These are phyloP conservation scores for Apis cerana DNA, from an alignment of 1,140 invertebrate species.

Conservation along the genomic window DNA sequence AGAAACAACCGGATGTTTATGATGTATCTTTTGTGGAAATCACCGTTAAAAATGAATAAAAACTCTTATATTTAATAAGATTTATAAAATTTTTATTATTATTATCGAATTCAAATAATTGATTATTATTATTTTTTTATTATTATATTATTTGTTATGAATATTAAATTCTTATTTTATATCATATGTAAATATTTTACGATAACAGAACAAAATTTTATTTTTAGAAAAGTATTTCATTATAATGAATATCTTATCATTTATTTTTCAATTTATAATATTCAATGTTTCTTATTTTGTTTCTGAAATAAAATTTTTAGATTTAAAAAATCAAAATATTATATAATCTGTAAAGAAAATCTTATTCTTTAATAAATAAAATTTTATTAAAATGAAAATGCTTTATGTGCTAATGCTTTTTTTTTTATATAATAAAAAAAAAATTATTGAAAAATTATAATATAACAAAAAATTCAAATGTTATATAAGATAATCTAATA, in stretches of 20 bases:
- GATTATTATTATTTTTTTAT: not conserved
- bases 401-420: too few relatives aligned
- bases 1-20: constrained; percentile 69
- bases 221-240: not conserved
- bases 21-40: constrained; percentile 51
- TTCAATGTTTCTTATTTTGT: not conserved
- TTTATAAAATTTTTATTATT: not conserved
- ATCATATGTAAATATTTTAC: not conserved
- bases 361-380: not conserved
- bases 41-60: constrained; percentile 24
- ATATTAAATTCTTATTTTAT: not conserved
- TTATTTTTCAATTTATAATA: not conserved
- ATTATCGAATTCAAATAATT: too few relatives aligned
- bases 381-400: not conserved
- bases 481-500: too few relatives aligned
- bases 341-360: not conserved
- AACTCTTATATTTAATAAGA: not conserved
- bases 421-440: too few relatives aligned
- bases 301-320: not conserved
- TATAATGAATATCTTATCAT: not conserved
- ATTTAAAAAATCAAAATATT: not conserved
- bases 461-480: too few relatives aligned
- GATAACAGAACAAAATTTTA: not conserved
- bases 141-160: not conserved
- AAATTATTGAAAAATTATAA: too few relatives aligned